Evolutionary conservation across 2,797 vertebrate species (phyloP).

Genomic region (Phoebastria nigripes): DNA sequence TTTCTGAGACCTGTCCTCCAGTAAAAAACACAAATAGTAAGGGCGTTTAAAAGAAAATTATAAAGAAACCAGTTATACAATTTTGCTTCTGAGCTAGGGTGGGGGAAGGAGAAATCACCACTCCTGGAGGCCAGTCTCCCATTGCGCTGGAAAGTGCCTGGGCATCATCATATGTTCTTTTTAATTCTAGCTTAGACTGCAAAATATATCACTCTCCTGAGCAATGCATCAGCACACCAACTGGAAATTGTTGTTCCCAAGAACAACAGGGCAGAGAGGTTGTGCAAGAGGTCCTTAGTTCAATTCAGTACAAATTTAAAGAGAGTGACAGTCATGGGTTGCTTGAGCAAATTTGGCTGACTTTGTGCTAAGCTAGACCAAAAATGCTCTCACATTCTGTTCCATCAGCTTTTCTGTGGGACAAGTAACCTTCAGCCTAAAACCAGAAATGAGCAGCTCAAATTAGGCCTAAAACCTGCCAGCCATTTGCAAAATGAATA

Average conservation of each 20-base stretch:
- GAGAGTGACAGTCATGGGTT: not conserved
- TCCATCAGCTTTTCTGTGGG: not conserved
- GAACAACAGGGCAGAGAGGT: not conserved
- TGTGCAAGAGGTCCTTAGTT: not conserved
- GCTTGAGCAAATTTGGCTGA: not conserved
- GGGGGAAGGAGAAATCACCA: not conserved
- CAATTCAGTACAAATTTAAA: not conserved
- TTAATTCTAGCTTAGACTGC: not conserved
- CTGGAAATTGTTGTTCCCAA: not conserved
- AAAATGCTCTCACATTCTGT: not conserved
- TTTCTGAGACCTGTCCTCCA: not conserved
- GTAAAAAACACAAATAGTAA: not conserved
- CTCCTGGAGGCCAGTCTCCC: not conserved
- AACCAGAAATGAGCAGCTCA: not conserved
- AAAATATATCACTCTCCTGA: not conserved
- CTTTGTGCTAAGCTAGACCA: not conserved
- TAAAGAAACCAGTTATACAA: not conserved
- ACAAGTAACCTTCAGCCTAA: not conserved
- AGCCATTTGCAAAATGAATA: not conserved
- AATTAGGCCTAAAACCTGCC: not conserved
- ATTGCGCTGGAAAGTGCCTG: not conserved
- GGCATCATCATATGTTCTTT: not conserved
- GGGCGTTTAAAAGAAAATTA: not conserved
- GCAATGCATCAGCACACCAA: not conserved
- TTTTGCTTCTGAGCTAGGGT: not conserved